Evolutionary conservation across 2,113 vertebrate genomes (phyloP), one percentile per base, ranked within the genome.

Genomic region (Chlamydotis undulata): DNA sequence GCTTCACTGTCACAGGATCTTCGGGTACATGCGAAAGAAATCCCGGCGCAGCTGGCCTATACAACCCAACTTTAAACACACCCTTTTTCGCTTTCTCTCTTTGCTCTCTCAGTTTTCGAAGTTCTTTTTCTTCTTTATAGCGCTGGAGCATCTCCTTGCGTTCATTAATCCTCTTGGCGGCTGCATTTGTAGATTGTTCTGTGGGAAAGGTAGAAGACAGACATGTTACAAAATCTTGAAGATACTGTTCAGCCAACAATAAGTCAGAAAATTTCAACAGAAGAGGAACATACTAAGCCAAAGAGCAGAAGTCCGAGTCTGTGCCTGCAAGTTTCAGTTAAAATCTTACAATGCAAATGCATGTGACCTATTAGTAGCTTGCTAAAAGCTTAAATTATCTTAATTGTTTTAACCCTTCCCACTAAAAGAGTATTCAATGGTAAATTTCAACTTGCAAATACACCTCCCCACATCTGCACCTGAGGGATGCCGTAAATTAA

Each of bases 41-140:
- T 12, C 85, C 89, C 19, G 98, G 96, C 0, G 22, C 79, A 41
- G 98, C 96, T 12, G 98, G 99, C 74, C 97, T 99, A 83, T 98
- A 99, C 4, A 99, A 87, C 2, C 99, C 98, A 7, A 98, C 98
- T 96, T 99, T 99, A 95, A 99, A 99, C 2, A 99, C 68, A 0
- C 97, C 97, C 92, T 98, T 99, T 63, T 97, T 98, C 39, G 98
- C 98, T 78, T 96, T 98, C 43, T 99, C 98, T 47, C 99, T 97
- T 64, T 98, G 98, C 78, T 99, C 98, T 76, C 98, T 99, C 89
- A 99, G 96, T 29, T 98, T 99, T 50, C 98, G 94, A 16, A 99
- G 98, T 17, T 98, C 97, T 76, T 99, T 99, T 5, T 98, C 98
- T 25, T 99, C 99, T 89, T 99, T 99, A 97, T 98, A 99, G 56